Percentiles rank a stretch among this genome's conserved stretches.
Evolutionary conservation across 2,888 invertebrate genomes (phyloP).

Genomic region (Tholera decimalis): DNA sequence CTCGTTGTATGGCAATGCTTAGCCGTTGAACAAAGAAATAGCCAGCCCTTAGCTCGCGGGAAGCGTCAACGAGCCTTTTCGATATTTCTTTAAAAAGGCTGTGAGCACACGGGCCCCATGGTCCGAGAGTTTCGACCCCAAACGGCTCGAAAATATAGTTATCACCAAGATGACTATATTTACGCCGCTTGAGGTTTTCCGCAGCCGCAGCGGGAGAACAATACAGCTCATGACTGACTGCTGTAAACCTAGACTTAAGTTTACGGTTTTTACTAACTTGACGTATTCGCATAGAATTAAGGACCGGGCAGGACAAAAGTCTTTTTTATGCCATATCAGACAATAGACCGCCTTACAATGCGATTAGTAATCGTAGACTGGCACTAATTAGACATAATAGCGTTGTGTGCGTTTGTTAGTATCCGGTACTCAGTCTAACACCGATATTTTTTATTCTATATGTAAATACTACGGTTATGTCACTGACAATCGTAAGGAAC

Average conservation of each 20-base stretch:
- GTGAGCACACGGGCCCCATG: too few species aligned
- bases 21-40: too few species aligned
- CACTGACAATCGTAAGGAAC: conserved; percentile 12
- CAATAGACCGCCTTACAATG: conserved; percentile 66
- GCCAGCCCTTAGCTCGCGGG: too few species aligned
- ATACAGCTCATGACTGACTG: neutral
- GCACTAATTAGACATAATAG: conserved; percentile 72
- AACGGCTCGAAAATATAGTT: too few species aligned
- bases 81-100: too few species aligned
- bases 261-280: neutral
- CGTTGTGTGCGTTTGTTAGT: conserved; percentile 57
- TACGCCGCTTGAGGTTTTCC: too few species aligned
- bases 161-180: too few species aligned
- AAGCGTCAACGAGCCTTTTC: too few species aligned
- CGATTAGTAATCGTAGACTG: conserved; percentile 69
- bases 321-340: conserved; percentile 30
- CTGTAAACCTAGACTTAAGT: neutral
- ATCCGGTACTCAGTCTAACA: conserved; percentile 42
- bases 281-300: neutral
- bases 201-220: too few species aligned
- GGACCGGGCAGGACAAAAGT: conserved; percentile 1
- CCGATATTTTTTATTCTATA: conserved; percentile 37
- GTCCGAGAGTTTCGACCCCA: too few species aligned
- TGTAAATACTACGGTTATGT: conserved; percentile 19
- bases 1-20: too few species aligned